Percentiles rank a stretch among this genome's conserved stretches.
Conservation (phyloP, 2,113 vertebrate genomes). For the Antigone vipio region DNA sequence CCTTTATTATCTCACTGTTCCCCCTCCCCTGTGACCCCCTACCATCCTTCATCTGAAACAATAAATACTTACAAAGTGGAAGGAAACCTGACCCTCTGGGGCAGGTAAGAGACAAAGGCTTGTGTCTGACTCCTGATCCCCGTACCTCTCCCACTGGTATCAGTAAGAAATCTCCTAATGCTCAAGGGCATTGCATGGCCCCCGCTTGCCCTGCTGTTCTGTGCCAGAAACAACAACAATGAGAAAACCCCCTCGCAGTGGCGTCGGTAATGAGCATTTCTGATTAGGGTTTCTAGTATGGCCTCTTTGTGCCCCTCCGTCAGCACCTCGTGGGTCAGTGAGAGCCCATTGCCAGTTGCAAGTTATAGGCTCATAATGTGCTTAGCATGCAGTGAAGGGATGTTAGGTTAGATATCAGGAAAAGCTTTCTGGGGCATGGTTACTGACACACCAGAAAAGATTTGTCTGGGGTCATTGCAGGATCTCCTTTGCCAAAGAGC, state of each 20-base stretch:
- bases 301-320: background rate
- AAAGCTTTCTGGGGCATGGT: background rate
- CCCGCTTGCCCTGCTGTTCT: background rate
- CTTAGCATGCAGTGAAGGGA: background rate
- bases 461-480: background rate
- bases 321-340: background rate
- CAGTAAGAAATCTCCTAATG: background rate
- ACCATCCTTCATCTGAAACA: conserved; percentile 64
- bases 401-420: background rate
- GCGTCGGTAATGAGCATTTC: background rate
- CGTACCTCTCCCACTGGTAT: background rate
- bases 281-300: background rate
- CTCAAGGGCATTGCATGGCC: conserved; percentile 15
- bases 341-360: background rate
- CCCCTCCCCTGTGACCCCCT: background rate
- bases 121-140: conserved; percentile 42
- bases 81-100: conserved; percentile 61
- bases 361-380: background rate
- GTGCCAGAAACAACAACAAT: conserved; percentile 50
- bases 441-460: background rate
- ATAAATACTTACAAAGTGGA: conserved; percentile 62
- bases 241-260: background rate
- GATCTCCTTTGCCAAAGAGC: background rate
- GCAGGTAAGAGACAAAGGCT: conserved; percentile 66
- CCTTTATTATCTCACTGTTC: conserved; percentile 44